These are phyloP conservation scores for Stegana nigrithorax DNA, from an alignment of 2,888 invertebrate genomes.

Conservation along the genomic window DNA sequence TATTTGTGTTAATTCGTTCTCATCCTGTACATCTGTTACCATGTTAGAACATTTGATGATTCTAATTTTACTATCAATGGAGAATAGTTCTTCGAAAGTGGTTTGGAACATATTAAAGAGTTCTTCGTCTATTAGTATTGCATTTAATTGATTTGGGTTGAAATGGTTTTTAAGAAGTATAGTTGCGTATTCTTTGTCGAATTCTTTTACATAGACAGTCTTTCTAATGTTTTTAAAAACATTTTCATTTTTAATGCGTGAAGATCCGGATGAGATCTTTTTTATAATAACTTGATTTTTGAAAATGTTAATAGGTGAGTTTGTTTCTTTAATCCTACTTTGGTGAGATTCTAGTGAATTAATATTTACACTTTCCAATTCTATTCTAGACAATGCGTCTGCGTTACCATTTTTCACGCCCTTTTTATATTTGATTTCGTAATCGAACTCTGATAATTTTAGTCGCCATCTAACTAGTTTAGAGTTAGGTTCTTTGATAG, in stretches of 20 bases:
- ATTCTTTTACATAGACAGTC: no score
- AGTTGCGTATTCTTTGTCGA: no score
- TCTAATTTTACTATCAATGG: not conserved
- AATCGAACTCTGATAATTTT: slow-evolving; percentile 54
- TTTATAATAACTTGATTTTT: no score
- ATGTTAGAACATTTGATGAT: not conserved
- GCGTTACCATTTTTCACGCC: slow-evolving; percentile 34
- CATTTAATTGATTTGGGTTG: no score
- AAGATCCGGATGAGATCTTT: no score
- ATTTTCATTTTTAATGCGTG: no score
- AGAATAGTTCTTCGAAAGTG: not conserved
- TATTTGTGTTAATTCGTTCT: slow-evolving; percentile 6
- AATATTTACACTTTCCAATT: not conserved
- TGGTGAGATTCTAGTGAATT: not conserved
- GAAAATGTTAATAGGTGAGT: no score
- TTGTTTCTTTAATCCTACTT: no score
- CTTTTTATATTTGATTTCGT: slow-evolving; percentile 41
- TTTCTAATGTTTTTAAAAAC: no score
- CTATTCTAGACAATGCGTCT: slow-evolving; percentile 37
- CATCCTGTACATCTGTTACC: not conserved
- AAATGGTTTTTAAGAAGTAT: no score
- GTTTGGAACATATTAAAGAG: not conserved
- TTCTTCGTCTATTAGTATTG: no score
- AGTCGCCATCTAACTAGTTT: slow-evolving; percentile 58
- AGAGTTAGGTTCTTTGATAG: slow-evolving; percentile 60